Percentiles rank a stretch among this genome's conserved stretches.
phyloP scores from a whole-genome alignment of 2,888 invertebrate genomes.

The Rhimphoctona megacephalus region DNA sequence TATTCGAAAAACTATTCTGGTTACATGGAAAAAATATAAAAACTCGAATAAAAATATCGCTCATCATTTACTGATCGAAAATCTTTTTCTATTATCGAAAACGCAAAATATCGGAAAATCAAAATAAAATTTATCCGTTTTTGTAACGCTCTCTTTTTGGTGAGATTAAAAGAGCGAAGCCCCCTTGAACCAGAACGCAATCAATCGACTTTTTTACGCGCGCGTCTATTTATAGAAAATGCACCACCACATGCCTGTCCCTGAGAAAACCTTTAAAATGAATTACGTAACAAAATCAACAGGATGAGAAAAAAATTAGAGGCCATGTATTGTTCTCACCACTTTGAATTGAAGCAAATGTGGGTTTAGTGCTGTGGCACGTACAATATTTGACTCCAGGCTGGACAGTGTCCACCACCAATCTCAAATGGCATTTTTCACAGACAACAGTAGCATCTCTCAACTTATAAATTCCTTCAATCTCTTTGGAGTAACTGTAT shows the following conservation, averaged over 20 bases:
- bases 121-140: background rate
- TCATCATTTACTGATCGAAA: background rate
- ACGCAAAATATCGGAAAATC: background rate
- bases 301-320: conserved; percentile 71
- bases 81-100: background rate
- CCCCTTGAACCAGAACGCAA: conserved; percentile 7
- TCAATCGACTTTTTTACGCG: conserved; percentile 13
- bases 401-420: conserved; percentile 83
- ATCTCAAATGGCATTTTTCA: conserved; percentile 84
- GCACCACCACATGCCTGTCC: conserved; percentile 11
- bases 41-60: background rate
- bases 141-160: background rate
- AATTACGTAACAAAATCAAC: conserved; percentile 38
- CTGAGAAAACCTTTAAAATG: conserved; percentile 21
- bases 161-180: background rate
- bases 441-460: conserved; percentile 86
- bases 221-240: conserved; percentile 47
- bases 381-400: conserved; percentile 85
- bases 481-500: conserved; percentile 86
- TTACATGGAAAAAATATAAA: background rate
- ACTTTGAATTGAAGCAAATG: conserved; percentile 60
- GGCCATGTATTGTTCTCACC: conserved; percentile 63
- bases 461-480: conserved; percentile 87
- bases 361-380: conserved; percentile 79
- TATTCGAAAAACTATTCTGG: background rate